Conservation (phyloP, 2,888 invertebrate genomes). For the Tuta absoluta region DNA sequence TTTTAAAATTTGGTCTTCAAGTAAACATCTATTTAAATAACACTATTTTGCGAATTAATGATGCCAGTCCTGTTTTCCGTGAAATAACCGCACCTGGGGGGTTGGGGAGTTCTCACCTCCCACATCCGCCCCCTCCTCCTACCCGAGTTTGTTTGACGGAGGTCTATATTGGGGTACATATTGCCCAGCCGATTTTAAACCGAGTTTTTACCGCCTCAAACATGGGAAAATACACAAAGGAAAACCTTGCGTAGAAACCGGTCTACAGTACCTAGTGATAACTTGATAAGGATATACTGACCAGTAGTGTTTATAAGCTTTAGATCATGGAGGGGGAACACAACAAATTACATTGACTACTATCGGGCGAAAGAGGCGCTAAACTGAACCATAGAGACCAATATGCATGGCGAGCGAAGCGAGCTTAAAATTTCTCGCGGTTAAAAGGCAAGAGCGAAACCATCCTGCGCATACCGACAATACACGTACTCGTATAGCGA, state of each 20-base stretch:
- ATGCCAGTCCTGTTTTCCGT: slow-evolving; percentile 13
- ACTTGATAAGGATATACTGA: too few relatives aligned
- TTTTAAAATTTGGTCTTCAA: not conserved
- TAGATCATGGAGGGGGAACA: too few relatives aligned
- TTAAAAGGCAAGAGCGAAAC: too few relatives aligned
- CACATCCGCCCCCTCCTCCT: not conserved
- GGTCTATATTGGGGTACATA: slow-evolving; percentile 9
- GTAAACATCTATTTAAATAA: not conserved
- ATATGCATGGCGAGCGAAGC: too few relatives aligned
- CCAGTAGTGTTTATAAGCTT: too few relatives aligned
- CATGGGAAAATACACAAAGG: slow-evolving; percentile 8
- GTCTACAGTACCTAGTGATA: not conserved
- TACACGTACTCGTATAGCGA: too few relatives aligned
- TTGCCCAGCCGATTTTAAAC: slow-evolving; percentile 19
- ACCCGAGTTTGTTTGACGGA: not conserved
- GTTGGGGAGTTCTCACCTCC: not conserved
- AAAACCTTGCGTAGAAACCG: not conserved
- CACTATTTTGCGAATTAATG: slow-evolving; percentile 15
- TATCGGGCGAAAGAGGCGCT: too few relatives aligned
- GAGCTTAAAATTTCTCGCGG: too few relatives aligned
- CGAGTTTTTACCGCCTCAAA: not conserved
- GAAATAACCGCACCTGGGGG: slow-evolving; percentile 15
- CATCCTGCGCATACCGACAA: too few relatives aligned
- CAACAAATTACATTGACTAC: too few relatives aligned
- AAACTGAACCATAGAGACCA: too few relatives aligned